Conservation (phyloP, 2,888 invertebrate genomes). For the Beris chalybata region DNA sequence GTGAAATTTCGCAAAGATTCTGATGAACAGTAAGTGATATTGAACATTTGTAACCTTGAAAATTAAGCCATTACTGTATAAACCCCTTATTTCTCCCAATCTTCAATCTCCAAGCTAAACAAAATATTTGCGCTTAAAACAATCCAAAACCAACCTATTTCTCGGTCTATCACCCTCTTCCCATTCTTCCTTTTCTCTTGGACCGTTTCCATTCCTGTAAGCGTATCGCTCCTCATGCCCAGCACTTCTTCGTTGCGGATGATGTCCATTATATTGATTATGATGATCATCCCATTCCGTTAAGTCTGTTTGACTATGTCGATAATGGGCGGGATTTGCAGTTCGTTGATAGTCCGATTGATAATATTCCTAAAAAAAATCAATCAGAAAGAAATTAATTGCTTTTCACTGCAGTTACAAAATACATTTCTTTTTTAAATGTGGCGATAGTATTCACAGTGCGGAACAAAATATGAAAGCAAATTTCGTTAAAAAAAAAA, state of each 20-base stretch:
- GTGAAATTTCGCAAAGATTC: no score
- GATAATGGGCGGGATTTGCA: constrained; percentile 56
- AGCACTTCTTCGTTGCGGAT: constrained; percentile 47
- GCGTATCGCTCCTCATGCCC: constrained; percentile 50
- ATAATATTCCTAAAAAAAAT: constrained; percentile 59
- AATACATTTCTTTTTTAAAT: background rate
- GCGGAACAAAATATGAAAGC: background rate
- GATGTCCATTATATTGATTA: constrained; percentile 54
- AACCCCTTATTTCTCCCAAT: no score
- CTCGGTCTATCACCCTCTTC: constrained; percentile 47
- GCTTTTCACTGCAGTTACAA: no score
- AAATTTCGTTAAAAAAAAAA: constrained; percentile 11
- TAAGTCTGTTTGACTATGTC: constrained; percentile 57
- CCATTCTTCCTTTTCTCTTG: constrained; percentile 54
- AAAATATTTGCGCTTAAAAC: no score
- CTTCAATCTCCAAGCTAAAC: no score
- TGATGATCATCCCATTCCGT: constrained; percentile 57
- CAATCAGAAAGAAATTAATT: background rate
- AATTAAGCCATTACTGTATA: no score
- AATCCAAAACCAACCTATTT: constrained; percentile 30
- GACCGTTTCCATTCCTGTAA: constrained; percentile 52
- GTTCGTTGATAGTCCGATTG: constrained; percentile 58
- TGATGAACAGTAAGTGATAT: no score
- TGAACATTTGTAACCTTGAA: no score
- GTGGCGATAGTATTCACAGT: background rate